Evolutionary conservation across 2,113 vertebrate species (phyloP), one percentile per base, ranked within the genome.

Genomic region (Hylia prasina): DNA sequence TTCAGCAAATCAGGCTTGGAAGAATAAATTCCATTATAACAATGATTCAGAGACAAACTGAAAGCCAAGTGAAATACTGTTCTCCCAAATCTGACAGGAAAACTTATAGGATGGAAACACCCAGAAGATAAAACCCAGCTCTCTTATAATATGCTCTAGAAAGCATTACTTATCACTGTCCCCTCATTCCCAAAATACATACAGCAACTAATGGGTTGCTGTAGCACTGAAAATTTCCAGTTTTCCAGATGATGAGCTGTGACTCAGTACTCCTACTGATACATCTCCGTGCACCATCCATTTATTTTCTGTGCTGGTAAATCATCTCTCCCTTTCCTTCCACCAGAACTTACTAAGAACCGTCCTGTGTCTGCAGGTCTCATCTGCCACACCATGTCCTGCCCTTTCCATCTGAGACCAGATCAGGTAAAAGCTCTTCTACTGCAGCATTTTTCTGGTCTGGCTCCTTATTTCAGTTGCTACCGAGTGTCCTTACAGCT

Each of bases 181-280:
- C 94, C 66, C 66, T 90, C 87, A 37, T 91, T 90, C 93, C 70
- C 66, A 97, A 91, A 94, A 71, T 94, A 87, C 22, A 71, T 63
- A 81, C 73, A 80, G 84, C 47, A 87, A 87, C 89, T 88, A 87
- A 91, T 94, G 85, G 66, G 35, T 93, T 94, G 40, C 80, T 91
- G 25, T 82, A 79, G 80, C 84, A 54, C 58, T 83, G 83, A 97
- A 76, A 82, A 86, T 91, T 94, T 97, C 93, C 87, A 89, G 78
- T 93, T 95, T 85, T 97, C 93, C 94, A 94, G 94, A 93, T 95
- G 96, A 97, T 91, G 82, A 94, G 94, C 89, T 95, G 79, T 96
- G 68, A 96, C 93, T 97, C 87, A 91, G 89, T 89, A 97, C 75
- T 97, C 66, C 89, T 83, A 86, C 86, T 94, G 80, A 91, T 82